Evolutionary conservation across 2,888 invertebrate species (phyloP).

Genomic region (Meloe dianella): DNA sequence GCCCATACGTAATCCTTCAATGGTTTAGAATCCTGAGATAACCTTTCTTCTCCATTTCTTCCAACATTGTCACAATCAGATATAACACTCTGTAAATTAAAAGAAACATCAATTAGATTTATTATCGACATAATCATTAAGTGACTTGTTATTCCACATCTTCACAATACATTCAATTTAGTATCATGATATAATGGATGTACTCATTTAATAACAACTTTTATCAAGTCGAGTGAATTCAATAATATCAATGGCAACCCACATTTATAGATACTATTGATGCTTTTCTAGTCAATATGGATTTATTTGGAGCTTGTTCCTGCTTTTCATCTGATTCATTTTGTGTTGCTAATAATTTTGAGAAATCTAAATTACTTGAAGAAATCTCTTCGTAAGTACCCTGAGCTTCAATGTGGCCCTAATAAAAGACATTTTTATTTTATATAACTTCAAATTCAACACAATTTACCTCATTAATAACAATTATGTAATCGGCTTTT

Average conservation of each 20-base stretch:
- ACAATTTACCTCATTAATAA: slow-evolving; percentile 60
- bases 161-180: too few relatives aligned
- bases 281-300: slow-evolving; percentile 27
- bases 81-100: slow-evolving; percentile 14
- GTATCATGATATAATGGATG: too few relatives aligned
- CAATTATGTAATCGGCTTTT: slow-evolving; percentile 61
- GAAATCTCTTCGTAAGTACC: slow-evolving; percentile 67
- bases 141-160: too few relatives aligned
- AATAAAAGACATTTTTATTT: slow-evolving; percentile 31
- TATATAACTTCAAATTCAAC: slow-evolving; percentile 23
- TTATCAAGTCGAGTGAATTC: too few relatives aligned
- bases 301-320: slow-evolving; percentile 54
- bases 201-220: too few relatives aligned
- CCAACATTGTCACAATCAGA: slow-evolving; percentile 17
- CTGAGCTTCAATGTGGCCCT: slow-evolving; percentile 66
- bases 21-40: slow-evolving; percentile 35
- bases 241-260: slow-evolving; percentile 17
- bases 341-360: slow-evolving; percentile 56
- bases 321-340: slow-evolving; percentile 42
- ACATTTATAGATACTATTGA: slow-evolving; percentile 40
- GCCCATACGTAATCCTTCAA: slow-evolving; percentile 50
- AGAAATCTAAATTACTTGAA: slow-evolving; percentile 67
- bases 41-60: slow-evolving; percentile 36
- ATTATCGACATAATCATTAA: too few relatives aligned
- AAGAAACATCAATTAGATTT: too few relatives aligned